These are phyloP conservation scores for Rattus norvegicus DNA, from an alignment of 2,113 vertebrate species.

Conservation along the genomic window DNA sequence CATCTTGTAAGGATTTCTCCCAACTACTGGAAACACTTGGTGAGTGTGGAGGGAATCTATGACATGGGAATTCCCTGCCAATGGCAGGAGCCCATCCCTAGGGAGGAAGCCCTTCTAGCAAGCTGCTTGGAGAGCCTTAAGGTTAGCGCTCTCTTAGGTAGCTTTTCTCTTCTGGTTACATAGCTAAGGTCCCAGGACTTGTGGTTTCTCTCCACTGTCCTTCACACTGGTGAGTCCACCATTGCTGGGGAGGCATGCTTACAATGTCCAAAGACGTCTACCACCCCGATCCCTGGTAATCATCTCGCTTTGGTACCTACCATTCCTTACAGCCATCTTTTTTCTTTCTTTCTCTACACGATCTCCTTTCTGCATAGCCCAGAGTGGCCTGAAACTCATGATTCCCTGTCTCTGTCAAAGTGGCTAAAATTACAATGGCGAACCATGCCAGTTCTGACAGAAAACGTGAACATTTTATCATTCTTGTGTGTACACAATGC, in stretches of 20 bases:
- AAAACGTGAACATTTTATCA: not conserved
- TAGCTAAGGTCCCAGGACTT: not conserved
- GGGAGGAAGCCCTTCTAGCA: not conserved
- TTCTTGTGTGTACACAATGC: not conserved
- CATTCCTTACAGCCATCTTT: not conserved
- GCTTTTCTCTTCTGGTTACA: not conserved
- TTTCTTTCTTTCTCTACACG: not conserved
- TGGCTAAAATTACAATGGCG: not conserved
- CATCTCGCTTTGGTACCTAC: not conserved
- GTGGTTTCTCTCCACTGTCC: not conserved
- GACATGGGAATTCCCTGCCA: not conserved
- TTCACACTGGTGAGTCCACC: not conserved
- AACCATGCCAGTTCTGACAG: not conserved
- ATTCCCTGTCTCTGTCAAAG: not conserved
- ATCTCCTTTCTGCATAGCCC: not conserved
- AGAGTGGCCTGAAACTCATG: not conserved
- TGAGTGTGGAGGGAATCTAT: not conserved
- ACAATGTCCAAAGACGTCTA: not conserved
- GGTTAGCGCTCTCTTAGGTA: not conserved
- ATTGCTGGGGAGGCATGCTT: not conserved
- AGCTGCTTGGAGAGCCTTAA: not conserved
- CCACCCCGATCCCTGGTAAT: not conserved
- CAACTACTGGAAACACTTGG: not conserved
- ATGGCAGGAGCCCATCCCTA: not conserved
- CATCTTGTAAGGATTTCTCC: not conserved